Base-by-base conservation (phyloP, 2,888 invertebrate genomes). In the Endotricha flammealis region DNA sequence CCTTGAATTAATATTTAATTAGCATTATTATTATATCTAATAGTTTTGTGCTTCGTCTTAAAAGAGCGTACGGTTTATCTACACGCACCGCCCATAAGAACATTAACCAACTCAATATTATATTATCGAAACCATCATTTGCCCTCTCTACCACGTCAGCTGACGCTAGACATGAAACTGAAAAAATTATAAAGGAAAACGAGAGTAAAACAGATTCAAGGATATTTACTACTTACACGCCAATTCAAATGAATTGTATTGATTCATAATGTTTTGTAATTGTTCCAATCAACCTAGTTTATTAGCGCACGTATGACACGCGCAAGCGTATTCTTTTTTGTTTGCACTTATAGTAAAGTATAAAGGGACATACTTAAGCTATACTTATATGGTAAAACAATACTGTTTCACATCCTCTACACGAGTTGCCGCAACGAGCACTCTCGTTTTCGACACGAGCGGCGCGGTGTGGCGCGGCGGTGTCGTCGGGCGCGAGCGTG, bases 401-500 rank as follows among this genome's bases (percentile, higher is more conserved):
- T 20, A 6, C 20, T n/a, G 20, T 20, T 20, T 20, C 24, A 12
- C 23, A 16, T 29, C 35, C 36, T 41, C 27, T 13, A 29, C 32
- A 36, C 38, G 36, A 41, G 41, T 35, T 33, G 32, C 32, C 28
- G 29, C 38, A 38, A 30, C 13, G 30, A n/a, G n/a, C n/a, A 34
- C 38, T 38, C 41, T 38, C 35, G 40, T 32, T 33, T 29, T 28
- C 33, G 36, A 36, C 28, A 38, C 10, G 20, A 1, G 20, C 29
- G 11, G 31, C 30, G 46, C 45, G 43, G 38, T 50, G 45, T 45
- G 46, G 39, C 39, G 46, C 17, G 30, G 32, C 43, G 39, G 43
- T 29, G 38, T 29, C 36, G 38, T 25, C 36, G 27, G 38, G 58
- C 57, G 69, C n/a, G n/a, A n/a, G n/a, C n/a, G n/a, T n/a, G n/a